Percentiles rank a stretch among this genome's conserved stretches.
These are phyloP conservation scores for Diplolepis rosae DNA, from an alignment of 2,888 invertebrate species.

Conservation along the genomic window DNA sequence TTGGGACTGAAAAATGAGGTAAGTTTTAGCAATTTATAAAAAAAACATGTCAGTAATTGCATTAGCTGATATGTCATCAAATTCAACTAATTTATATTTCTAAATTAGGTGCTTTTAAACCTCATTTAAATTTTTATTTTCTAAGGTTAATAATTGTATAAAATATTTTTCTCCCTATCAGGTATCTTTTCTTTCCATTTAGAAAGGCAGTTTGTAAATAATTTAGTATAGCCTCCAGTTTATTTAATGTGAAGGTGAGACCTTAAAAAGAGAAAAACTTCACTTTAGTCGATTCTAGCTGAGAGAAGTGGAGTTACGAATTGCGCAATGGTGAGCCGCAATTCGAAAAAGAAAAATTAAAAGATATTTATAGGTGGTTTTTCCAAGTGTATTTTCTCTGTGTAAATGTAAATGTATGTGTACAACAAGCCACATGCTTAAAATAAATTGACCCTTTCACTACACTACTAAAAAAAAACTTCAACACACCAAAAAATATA, in stretches of 20 bases:
- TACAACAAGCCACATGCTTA: constrained; percentile 17
- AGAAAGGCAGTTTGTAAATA: neutral
- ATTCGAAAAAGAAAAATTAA: neutral
- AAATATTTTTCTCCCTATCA: neutral
- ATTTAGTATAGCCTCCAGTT: neutral
- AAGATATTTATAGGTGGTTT: neutral
- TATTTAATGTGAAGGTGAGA: constrained; percentile 27
- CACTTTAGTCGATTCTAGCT: constrained; percentile 1
- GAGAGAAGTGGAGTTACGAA: constrained; percentile 14
- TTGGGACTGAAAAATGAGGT: too few species aligned
- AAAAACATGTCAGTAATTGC: too few species aligned
- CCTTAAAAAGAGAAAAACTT: constrained; percentile 24
- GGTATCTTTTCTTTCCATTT: neutral
- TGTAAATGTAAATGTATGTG: constrained; percentile 5
- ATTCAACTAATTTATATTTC: too few species aligned
- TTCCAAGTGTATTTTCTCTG: neutral
- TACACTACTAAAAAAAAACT: too few species aligned
- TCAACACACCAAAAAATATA: too few species aligned
- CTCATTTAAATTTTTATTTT: too few species aligned
- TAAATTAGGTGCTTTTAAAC: too few species aligned
- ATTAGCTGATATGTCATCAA: too few species aligned
- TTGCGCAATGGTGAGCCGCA: constrained; percentile 24
- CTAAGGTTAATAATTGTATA: neutral
- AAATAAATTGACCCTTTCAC: constrained; percentile 25
- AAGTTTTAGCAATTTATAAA: too few species aligned